Percentiles rank a stretch among this genome's conserved stretches.
Evolutionary conservation across 2,888 invertebrate species (phyloP).

Genomic region (Campoplex capitator): DNA sequence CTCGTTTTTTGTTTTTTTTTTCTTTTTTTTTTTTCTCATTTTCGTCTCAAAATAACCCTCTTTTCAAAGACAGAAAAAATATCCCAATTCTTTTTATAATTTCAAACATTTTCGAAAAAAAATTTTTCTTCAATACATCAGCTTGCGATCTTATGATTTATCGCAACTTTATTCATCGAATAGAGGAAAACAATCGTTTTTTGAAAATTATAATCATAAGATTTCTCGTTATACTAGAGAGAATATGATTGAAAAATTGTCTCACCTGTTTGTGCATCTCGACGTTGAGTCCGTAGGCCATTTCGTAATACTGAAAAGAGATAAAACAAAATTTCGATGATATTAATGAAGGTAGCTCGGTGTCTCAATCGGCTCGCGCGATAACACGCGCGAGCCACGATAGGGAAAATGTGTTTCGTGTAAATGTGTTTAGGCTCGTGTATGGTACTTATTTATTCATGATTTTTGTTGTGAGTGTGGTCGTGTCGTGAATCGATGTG

Average conservation of each 20-base stretch:
- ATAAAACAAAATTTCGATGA: slow-evolving; percentile 62
- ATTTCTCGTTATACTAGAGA: no score
- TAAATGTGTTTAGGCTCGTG: slow-evolving; percentile 20
- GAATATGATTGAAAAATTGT: background rate
- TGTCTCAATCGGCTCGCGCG: slow-evolving; percentile 45
- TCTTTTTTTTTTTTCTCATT: background rate
- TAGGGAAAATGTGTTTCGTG: background rate
- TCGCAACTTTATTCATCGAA: no score
- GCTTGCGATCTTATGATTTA: no score
- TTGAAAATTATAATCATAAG: no score
- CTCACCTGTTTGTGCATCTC: slow-evolving; percentile 99
- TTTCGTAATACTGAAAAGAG: slow-evolving; percentile 97
- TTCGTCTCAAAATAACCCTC: slow-evolving; percentile 4
- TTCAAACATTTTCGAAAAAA: no score
- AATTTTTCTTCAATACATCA: no score
- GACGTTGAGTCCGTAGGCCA: slow-evolving; percentile 98
- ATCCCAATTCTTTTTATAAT: background rate
- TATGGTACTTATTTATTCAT: slow-evolving; percentile 21
- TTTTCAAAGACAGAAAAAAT: background rate
- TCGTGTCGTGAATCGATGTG: slow-evolving; percentile 36
- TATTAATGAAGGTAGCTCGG: slow-evolving; percentile 44
- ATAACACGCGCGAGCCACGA: slow-evolving; percentile 42
- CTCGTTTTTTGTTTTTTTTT: slow-evolving; percentile 2
- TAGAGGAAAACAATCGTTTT: background rate
- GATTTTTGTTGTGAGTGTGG: slow-evolving; percentile 10